phyloP scores from a whole-genome alignment of 1,140 invertebrate species.

The Chlorops oryzae region DNA sequence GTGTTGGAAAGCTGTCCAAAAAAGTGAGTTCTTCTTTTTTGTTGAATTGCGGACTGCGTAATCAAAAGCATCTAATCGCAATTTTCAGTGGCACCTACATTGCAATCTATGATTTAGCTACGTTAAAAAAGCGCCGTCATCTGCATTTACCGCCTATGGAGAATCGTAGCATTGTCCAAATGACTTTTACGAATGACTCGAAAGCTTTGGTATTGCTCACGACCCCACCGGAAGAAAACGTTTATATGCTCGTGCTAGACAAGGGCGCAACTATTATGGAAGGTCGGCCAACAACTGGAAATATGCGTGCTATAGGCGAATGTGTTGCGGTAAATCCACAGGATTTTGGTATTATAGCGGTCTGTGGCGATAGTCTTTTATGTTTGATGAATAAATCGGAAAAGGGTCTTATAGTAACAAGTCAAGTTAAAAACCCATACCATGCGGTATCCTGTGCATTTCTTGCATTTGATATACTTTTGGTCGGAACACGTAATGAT shows the following conservation, averaged over 20 bases:
- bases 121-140: conserved; percentile 53
- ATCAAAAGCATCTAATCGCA: not conserved
- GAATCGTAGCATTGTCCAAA: conserved; percentile 54
- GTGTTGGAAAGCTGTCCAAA: conserved; percentile 31
- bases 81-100: conserved; percentile 27
- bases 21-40: conserved; percentile 19
- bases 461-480: conserved; percentile 61
- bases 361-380: conserved; percentile 62
- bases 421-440: conserved; percentile 66
- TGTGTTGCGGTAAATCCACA: conserved; percentile 56
- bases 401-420: conserved; percentile 61
- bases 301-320: conserved; percentile 45
- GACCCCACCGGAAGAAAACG: conserved; percentile 64
- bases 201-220: conserved; percentile 64
- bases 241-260: conserved; percentile 70
- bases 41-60: not conserved
- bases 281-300: conserved; percentile 55
- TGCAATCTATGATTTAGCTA: conserved; percentile 55
- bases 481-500: conserved; percentile 66
- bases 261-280: conserved; percentile 67
- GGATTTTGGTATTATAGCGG: conserved; percentile 62
- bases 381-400: conserved; percentile 67
- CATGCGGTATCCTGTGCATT: conserved; percentile 59
- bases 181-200: conserved; percentile 69
- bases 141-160: conserved; percentile 52